Base-by-base conservation (phyloP, 2,888 invertebrate genomes). In the Hoplodrina blanda region DNA sequence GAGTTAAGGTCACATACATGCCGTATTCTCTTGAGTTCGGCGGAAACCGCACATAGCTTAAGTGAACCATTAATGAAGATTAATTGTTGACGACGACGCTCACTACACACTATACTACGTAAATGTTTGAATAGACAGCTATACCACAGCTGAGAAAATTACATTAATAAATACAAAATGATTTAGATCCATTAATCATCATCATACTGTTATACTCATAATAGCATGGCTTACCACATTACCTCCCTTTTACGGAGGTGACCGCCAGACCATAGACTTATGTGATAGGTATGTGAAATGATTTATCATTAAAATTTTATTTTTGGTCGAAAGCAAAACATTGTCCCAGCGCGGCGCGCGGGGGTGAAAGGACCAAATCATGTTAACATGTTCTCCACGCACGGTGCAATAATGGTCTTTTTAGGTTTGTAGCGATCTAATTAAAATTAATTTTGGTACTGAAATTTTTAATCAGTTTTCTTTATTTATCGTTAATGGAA, bases 11-110 rank as follows among this genome's bases (percentile, higher is more conserved):
- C 85, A 85, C 83, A 80, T 83, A 82, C 80, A 86, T 82, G 84
- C 76, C 86, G 85, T 86, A 88, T 89, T 88, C 87, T 86, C 85
- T 78, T 63, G 88, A 87, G 89, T 91, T 87, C 62, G 83, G 78
- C 86, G 89, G 87, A 86, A 91, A 91, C 93, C 94, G 89, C 93
- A 93, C 90, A 90, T 91, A 90, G 91, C 92, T 91, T 90, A 87
- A 90, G 89, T 89, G 89, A 91, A 89, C 91, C 92, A 90, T 92
- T 95, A 95, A 95, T 95, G 94, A 94, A 94, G 95, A 95, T 95
- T 94, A 95, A 95, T 94, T 91, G 93, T 90, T 88, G 88, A 87
- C 86, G 86, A 89, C 89, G 89, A 87, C 87, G 90, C 88, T 86
- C 89, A 90, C 87, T 89, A 89, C 61, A 78, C 84, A 82, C 80